Conservation (phyloP, 2,113 vertebrate species). For the Proteles cristata region DNA sequence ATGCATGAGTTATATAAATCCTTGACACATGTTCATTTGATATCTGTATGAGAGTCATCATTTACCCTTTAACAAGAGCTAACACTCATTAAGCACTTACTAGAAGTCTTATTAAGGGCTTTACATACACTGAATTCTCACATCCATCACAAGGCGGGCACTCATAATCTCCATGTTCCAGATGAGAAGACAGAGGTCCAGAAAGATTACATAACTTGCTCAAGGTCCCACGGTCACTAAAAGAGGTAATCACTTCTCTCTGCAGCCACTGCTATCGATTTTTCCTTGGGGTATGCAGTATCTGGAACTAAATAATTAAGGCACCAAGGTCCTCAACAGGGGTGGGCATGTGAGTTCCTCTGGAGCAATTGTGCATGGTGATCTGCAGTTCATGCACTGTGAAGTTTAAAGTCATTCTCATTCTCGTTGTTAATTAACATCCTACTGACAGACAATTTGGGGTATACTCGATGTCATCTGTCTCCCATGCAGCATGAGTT, state of each 20-base stretch:
- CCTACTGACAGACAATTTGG: neutral
- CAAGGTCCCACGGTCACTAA: neutral
- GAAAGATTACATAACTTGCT: neutral
- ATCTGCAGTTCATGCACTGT: neutral
- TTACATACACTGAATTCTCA: neutral
- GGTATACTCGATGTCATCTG: neutral
- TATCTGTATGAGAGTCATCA: neutral
- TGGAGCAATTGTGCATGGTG: neutral
- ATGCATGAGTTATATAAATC: neutral
- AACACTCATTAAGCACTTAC: neutral
- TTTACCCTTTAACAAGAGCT: conserved; percentile 12
- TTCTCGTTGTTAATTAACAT: neutral
- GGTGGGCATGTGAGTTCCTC: neutral
- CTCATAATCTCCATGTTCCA: neutral
- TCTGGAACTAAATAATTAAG: neutral
- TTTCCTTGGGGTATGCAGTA: neutral
- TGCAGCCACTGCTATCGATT: neutral
- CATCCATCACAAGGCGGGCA: neutral
- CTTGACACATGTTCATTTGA: neutral
- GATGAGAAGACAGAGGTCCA: neutral
- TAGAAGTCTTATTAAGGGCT: neutral
- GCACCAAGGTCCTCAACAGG: neutral
- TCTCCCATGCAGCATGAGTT: neutral
- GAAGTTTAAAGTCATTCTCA: neutral
- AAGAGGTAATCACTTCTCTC: neutral